Evolutionary conservation across 2,113 vertebrate species (phyloP).

Genomic region (Laticauda colubrina): DNA sequence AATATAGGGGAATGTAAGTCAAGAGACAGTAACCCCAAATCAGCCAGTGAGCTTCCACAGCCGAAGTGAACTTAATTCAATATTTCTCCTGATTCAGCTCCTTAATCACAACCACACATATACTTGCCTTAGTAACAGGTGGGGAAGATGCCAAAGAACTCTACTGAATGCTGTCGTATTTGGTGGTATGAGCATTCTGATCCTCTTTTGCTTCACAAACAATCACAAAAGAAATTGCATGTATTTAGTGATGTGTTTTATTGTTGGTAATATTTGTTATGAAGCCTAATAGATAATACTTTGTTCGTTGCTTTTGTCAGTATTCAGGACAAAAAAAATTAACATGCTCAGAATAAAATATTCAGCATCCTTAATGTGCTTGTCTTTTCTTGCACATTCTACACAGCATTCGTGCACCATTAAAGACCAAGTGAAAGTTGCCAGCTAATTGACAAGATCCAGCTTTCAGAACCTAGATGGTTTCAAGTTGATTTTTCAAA

Average conservation of each 20-base stretch:
- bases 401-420: neutral
- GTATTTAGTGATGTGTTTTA: neutral
- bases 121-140: neutral
- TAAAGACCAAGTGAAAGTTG: neutral
- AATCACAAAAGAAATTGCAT: neutral
- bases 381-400: neutral
- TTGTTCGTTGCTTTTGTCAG: neutral
- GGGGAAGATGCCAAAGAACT: neutral
- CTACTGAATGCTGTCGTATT: neutral
- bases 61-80: neutral
- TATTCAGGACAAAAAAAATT: neutral
- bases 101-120: neutral
- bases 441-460: neutral
- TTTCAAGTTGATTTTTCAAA: neutral
- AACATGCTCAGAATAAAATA: neutral
- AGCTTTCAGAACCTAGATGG: neutral
- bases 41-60: neutral
- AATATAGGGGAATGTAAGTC: neutral
- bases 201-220: neutral
- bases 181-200: neutral
- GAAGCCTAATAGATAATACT: neutral
- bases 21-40: neutral
- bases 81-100: neutral
- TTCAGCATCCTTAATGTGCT: neutral
- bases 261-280: neutral